Percentiles rank a stretch among this genome's conserved stretches.
These are phyloP conservation scores for Nemopilema nomurai DNA, from an alignment of 30 jellyfish, hydroid and myxozoan genomes.

Conservation along the genomic window DNA sequence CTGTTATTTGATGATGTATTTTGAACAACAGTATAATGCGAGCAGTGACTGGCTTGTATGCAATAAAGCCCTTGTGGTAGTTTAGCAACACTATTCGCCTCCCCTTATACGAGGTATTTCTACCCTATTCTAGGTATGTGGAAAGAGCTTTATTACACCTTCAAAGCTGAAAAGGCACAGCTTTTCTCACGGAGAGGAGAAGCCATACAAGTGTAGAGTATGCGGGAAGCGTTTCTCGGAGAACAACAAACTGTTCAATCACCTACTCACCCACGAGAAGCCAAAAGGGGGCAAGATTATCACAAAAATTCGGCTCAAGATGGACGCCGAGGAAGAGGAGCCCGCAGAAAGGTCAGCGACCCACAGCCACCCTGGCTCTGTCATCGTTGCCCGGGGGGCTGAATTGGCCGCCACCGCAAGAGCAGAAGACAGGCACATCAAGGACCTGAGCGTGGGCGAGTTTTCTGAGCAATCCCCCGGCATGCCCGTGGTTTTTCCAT, in stretches of 20 bases:
- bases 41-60: too few species aligned
- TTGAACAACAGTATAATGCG: too few species aligned
- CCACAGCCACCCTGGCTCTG: not conserved
- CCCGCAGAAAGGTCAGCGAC: not conserved
- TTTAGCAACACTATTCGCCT: too few species aligned
- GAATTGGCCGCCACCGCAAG: not conserved
- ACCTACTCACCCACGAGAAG: constrained; percentile 51
- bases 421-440: constrained; percentile 6
- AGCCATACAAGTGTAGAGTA: constrained; percentile 57
- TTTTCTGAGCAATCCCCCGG: constrained; percentile 39
- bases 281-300: constrained; percentile 1
- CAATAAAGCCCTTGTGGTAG: too few species aligned
- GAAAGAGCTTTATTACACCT: constrained; percentile 61
- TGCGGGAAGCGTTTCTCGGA: constrained; percentile 67
- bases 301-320: constrained; percentile 8
- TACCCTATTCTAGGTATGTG: constrained; percentile 27
- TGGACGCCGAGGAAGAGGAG: not conserved
- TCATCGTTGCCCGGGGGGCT: not conserved
- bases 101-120: not conserved
- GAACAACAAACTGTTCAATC: constrained; percentile 65
- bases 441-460: not conserved
- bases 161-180: constrained; percentile 64
- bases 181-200: constrained; percentile 65
- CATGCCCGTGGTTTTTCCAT: constrained; percentile 28
- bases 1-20: too few species aligned